Evolutionary conservation across 2,797 vertebrate species (phyloP), one percentile per base, ranked within the genome.

Genomic region (Cossypha caffra): DNA sequence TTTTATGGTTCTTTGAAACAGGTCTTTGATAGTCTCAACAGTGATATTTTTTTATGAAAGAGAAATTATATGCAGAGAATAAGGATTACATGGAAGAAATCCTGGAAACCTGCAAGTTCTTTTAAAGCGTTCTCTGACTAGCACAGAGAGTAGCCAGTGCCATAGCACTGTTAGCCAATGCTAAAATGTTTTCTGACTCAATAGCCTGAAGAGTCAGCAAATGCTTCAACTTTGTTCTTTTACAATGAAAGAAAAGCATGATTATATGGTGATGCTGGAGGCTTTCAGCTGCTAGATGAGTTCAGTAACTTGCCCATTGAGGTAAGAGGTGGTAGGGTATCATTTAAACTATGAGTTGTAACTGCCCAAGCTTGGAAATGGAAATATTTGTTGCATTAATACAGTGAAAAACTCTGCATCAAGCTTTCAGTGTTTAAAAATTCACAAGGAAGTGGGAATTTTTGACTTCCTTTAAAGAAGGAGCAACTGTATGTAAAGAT

Each of bases 151-250:
- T 7, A 37, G 42, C 26, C 42, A 31, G 20, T 47, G 81, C 91
- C 33, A n/a, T 58, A 84, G 71, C 73, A 75, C 51, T 85, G 25
- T 35, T 64, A 57, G 21, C 21, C 31, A 26, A 37, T 43, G 88
- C 90, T 94, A 21, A 55, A 76, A 35, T 24, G 4, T 59, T 81
- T 37, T 38, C 84, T 91, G 38, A 61, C 17, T 64, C 11, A 1
- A 82, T 63, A 95, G 89, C 82, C 72, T 95, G 79, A 88, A 82
- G 78, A 95, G 74, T 29, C 33, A 94, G 80, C 72, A 97, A 95
- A 72, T 96, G 88, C 85, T 95, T 96, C 84, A 90, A 40, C 84
- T 94, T 90, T 54, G 9, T 93, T 96, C 86, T 94, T 95, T 96
- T 76, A 50, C 9, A 21, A 35, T 90, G 97, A 35, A 77, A 85